Evolutionary conservation across 1,140 invertebrate genomes (phyloP).

Genomic region (Drosophila elegans): DNA sequence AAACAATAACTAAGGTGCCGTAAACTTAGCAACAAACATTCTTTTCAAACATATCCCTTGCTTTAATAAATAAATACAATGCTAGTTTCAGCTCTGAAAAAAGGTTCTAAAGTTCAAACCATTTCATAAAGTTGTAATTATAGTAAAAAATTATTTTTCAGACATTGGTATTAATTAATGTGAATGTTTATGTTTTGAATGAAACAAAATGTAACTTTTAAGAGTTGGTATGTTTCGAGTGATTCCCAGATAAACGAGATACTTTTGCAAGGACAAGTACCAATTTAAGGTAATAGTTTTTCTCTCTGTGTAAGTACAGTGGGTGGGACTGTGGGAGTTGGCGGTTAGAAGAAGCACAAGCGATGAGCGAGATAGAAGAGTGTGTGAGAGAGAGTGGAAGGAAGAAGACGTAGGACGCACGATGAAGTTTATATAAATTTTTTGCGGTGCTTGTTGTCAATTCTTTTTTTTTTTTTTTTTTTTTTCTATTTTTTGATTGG

Average conservation of each 20-base stretch:
- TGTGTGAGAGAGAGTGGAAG: constrained; percentile 45
- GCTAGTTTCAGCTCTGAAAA: too few relatives aligned
- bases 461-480: constrained; percentile 48
- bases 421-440: constrained; percentile 50
- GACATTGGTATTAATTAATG: neutral
- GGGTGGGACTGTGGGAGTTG: constrained; percentile 53
- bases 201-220: neutral
- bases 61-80: too few relatives aligned
- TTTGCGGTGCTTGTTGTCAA: constrained; percentile 69
- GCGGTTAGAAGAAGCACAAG: constrained; percentile 57
- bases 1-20: neutral
- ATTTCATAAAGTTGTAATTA: neutral
- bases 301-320: constrained; percentile 58
- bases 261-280: neutral
- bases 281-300: constrained; percentile 11
- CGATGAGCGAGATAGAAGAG: constrained; percentile 52
- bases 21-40: neutral
- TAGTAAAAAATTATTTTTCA: neutral
- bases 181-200: neutral
- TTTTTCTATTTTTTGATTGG: constrained; percentile 35
- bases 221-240: neutral
- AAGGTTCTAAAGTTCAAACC: neutral
- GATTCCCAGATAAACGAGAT: neutral
- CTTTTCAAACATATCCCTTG: too few relatives aligned
- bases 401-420: constrained; percentile 72